Conservation (phyloP, 2,797 vertebrate genomes). For the Liasis olivaceus region DNA sequence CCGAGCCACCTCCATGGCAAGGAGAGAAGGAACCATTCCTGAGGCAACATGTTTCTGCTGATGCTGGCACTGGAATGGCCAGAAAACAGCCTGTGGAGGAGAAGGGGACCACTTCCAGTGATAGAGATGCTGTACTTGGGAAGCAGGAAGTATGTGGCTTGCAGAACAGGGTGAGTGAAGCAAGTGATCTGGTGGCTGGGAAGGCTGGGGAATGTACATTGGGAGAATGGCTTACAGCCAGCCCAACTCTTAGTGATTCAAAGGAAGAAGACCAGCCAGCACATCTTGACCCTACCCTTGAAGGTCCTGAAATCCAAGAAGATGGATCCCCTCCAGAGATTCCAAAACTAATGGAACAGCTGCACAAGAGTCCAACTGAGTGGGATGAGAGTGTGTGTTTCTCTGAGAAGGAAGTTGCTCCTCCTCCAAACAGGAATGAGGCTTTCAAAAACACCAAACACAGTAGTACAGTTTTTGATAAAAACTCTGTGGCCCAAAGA, state of each 20-base stretch:
- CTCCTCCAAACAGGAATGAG: slow-evolving; percentile 43
- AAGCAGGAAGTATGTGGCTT: slow-evolving; percentile 25
- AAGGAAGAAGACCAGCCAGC: background rate
- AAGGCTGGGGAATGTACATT: background rate
- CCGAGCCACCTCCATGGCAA: slow-evolving; percentile 23
- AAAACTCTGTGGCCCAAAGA: slow-evolving; percentile 36
- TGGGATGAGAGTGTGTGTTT: background rate
- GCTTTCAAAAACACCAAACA: background rate
- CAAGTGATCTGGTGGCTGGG: background rate
- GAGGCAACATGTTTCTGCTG: slow-evolving; percentile 38
- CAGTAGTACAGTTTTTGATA: background rate
- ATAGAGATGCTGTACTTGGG: slow-evolving; percentile 51
- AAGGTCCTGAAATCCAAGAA: slow-evolving; percentile 44
- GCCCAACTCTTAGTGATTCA: fast-evolving
- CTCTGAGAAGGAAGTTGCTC: slow-evolving; percentile 41
- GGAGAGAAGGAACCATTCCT: slow-evolving; percentile 39
- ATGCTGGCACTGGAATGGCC: slow-evolving; percentile 9
- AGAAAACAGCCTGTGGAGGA: slow-evolving; percentile 21
- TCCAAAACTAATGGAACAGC: background rate
- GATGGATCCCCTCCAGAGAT: slow-evolving; percentile 14
- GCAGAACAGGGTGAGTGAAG: background rate
- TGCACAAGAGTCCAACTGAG: fast-evolving
- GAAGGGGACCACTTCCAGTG: slow-evolving; percentile 35
- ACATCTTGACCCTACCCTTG: slow-evolving; percentile 17
- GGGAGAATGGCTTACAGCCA: background rate